Evolutionary conservation across 2,888 invertebrate genomes (phyloP).

Genomic region (Caenorhabditis sulstoni): DNA sequence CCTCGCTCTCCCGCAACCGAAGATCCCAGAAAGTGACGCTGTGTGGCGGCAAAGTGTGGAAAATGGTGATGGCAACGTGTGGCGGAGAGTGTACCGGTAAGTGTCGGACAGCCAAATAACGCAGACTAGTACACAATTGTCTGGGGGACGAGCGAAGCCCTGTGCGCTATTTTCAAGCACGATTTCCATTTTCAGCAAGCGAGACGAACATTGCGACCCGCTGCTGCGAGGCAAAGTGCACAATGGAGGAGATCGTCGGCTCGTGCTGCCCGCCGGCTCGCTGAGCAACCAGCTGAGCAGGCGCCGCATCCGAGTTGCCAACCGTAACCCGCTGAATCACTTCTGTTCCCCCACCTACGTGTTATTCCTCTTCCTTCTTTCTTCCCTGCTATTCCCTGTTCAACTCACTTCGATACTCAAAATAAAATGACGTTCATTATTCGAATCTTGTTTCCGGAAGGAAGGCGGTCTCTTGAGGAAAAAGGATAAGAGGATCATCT

Average conservation of each 20-base stretch:
- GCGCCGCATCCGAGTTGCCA: conserved; percentile 18
- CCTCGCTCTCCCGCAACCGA: conserved; percentile 7
- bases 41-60: conserved; percentile 36
- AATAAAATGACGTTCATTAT: conserved; percentile 19
- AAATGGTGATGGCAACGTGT: conserved; percentile 42
- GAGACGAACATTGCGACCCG: conserved; percentile 28
- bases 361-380: conserved; percentile 8
- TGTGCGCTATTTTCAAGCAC: background rate
- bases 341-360: conserved; percentile 12
- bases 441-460: background rate
- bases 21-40: conserved; percentile 13
- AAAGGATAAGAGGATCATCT: no score
- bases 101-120: background rate
- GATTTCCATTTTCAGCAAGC: conserved; percentile 17
- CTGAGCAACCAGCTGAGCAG: no score
- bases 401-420: background rate
- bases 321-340: conserved; percentile 23
- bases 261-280: conserved; percentile 37
- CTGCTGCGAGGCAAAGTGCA: conserved; percentile 36
- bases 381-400: background rate
- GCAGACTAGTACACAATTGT: background rate
- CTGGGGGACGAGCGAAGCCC: background rate
- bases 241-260: conserved; percentile 35
- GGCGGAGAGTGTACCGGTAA: conserved; percentile 42
- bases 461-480: no score